Conservation (phyloP, 2,797 vertebrate species). For the Lagodon rhomboides region DNA sequence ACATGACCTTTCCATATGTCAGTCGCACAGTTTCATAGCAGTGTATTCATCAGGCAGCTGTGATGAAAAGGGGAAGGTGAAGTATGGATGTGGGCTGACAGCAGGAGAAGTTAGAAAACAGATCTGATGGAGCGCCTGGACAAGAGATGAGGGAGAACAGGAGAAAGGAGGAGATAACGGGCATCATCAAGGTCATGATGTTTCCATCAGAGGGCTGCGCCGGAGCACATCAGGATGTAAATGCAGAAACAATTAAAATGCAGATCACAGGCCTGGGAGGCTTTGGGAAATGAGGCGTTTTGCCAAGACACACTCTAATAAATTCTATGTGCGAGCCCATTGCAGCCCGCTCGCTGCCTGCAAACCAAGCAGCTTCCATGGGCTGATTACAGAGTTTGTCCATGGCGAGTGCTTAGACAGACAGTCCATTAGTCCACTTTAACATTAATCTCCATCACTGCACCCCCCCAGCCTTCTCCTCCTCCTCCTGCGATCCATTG, state of each 20-base stretch:
- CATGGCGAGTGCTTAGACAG: conserved; percentile 63
- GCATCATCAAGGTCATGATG: conserved; percentile 58
- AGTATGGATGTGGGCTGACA: not conserved
- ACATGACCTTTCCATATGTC: conserved; percentile 19
- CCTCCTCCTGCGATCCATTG: conserved; percentile 53
- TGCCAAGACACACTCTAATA: conserved; percentile 61
- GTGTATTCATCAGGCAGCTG: not conserved
- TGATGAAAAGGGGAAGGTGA: conserved; percentile 6
- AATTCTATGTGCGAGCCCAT: conserved; percentile 61
- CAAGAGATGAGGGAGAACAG: not conserved
- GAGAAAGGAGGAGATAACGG: not conserved
- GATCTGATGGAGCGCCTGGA: not conserved
- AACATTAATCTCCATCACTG: conserved; percentile 77
- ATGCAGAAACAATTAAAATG: conserved; percentile 69
- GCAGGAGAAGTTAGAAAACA: not conserved
- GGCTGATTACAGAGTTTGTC: conserved; percentile 72
- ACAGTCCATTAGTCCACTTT: conserved; percentile 76
- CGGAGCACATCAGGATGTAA: conserved; percentile 60
- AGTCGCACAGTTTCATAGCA: conserved; percentile 4
- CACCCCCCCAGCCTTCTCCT: conserved; percentile 38
- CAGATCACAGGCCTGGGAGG: conserved; percentile 66
- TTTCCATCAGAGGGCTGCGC: conserved; percentile 42
- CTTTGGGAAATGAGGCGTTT: conserved; percentile 71
- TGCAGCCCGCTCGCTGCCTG: conserved; percentile 55
- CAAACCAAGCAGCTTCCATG: conserved; percentile 49